Evolutionary conservation across 2,797 vertebrate species (phyloP).

Genomic region (Lerista edwardsae): DNA sequence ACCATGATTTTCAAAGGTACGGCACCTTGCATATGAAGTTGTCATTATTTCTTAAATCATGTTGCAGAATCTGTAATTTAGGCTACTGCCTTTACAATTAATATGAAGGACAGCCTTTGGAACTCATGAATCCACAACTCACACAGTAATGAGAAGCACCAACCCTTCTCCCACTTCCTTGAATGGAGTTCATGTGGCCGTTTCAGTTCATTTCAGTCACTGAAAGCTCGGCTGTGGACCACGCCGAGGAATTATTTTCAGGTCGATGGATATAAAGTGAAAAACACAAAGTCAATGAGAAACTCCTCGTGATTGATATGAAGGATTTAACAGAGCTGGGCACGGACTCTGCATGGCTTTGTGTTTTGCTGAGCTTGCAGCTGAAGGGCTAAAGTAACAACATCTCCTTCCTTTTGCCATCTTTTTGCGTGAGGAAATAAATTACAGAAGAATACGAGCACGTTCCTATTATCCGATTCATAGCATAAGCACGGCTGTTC

Average conservation of each 20-base stretch:
- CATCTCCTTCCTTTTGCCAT: background rate
- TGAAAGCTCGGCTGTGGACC: background rate
- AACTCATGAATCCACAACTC: background rate
- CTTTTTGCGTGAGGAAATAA: background rate
- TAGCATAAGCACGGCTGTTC: too few species aligned
- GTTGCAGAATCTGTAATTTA: background rate
- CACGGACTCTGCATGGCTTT: background rate
- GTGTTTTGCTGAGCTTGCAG: background rate
- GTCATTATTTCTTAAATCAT: background rate
- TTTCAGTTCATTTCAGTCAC: background rate
- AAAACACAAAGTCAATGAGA: background rate
- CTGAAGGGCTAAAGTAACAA: background rate
- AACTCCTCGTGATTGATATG: background rate
- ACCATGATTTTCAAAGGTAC: background rate
- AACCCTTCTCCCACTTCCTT: background rate
- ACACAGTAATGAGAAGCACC: background rate
- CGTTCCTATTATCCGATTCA: background rate
- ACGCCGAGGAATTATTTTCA: slow-evolving; percentile 4
- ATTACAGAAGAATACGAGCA: background rate
- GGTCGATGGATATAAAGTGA: background rate
- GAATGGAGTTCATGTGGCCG: background rate
- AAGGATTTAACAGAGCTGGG: background rate
- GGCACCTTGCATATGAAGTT: background rate
- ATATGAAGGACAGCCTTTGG: background rate
- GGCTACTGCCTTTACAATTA: background rate